phyloP scores from a whole-genome alignment of 2,113 vertebrate genomes.

The Phycodurus eques region DNA sequence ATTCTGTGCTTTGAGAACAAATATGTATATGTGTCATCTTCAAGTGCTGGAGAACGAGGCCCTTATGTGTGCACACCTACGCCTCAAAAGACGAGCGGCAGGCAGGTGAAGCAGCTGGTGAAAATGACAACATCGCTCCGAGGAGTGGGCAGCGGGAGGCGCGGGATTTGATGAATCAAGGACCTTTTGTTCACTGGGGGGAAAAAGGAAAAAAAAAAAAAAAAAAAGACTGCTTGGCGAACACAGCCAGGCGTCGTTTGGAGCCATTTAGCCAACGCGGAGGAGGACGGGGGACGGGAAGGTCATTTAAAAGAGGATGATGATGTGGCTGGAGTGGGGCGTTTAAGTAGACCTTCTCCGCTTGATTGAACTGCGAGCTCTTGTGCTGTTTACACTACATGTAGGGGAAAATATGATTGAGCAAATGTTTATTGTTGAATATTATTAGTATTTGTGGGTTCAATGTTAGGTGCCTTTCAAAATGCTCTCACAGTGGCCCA shows the following conservation, averaged over 20 bases:
- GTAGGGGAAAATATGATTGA: neutral
- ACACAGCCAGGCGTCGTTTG: slow-evolving; percentile 48
- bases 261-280: slow-evolving; percentile 53
- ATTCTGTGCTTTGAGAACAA: neutral
- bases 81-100: slow-evolving; percentile 25
- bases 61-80: slow-evolving; percentile 29
- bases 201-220: slow-evolving; percentile 4
- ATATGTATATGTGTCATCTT: neutral
- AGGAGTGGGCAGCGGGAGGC: slow-evolving; percentile 61
- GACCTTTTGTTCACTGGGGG: slow-evolving; percentile 61
- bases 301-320: slow-evolving; percentile 59
- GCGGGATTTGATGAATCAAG: slow-evolving; percentile 64
- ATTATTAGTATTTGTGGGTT: neutral
- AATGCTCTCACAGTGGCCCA: neutral
- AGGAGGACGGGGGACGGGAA: slow-evolving; percentile 39
- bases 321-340: slow-evolving; percentile 34
- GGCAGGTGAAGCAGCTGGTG: slow-evolving; percentile 35
- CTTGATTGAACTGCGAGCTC: slow-evolving; percentile 38
- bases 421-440: neutral
- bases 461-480: neutral
- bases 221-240: slow-evolving; percentile 46
- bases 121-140: slow-evolving; percentile 62
- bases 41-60: neutral
- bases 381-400: neutral
- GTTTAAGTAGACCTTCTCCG: slow-evolving; percentile 48